Conservation (phyloP, 1,140 invertebrate genomes). For the Andrena cerasifolii region DNA sequence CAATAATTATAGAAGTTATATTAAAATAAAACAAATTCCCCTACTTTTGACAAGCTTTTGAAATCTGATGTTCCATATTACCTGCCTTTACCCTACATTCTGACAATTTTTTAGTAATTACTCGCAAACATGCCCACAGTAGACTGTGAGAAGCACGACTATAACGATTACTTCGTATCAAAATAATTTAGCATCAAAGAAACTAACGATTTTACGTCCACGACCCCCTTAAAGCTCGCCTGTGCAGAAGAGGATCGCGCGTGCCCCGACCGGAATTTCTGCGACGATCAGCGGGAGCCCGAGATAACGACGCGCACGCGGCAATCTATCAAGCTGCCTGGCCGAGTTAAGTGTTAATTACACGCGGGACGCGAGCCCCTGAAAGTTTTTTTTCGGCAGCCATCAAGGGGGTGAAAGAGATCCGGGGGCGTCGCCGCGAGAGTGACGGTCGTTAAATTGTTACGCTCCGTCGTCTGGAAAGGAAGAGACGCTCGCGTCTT, state of each 20-base stretch:
- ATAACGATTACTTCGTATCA: neutral
- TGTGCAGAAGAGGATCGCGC: neutral
- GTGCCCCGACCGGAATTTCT: constrained; percentile 2
- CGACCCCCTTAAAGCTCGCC: neutral
- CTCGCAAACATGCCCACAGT: no score
- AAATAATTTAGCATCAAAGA: no score
- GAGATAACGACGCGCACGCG: constrained; percentile 28
- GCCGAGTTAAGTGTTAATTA: constrained; percentile 42
- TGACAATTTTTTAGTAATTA: no score
- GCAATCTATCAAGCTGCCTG: constrained; percentile 38
- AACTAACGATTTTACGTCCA: neutral
- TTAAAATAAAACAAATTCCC: no score
- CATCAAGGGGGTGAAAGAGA: neutral
- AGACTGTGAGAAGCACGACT: no score
- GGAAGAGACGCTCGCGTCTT: constrained; percentile 6
- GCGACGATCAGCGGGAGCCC: neutral
- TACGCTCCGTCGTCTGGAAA: constrained; percentile 35
- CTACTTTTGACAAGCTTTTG: no score
- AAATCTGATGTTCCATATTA: no score
- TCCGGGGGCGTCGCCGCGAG: neutral
- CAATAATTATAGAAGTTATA: no score
- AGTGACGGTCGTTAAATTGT: constrained; percentile 36
- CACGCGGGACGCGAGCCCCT: constrained; percentile 16
- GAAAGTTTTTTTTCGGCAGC: constrained; percentile 17
- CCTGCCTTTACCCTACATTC: no score